Evolutionary conservation across 2,797 vertebrate species (phyloP), one percentile per base, ranked within the genome.

Genomic region (Phaenicophaeus curvirostris): DNA sequence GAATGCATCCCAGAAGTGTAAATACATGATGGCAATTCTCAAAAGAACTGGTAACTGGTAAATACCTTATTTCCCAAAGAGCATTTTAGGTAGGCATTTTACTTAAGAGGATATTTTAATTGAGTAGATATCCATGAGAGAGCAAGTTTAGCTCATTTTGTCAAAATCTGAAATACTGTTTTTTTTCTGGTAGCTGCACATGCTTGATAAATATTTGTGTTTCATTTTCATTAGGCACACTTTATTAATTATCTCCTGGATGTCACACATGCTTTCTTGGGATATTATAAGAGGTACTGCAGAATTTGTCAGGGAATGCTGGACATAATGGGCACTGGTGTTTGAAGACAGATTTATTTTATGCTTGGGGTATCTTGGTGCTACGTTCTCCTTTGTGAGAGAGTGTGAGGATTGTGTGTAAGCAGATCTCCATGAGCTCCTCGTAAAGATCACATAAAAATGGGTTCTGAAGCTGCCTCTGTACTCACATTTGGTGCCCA

Each of bases 331-430:
- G 62, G 15, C 13, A 3, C n/a, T 17, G 31, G 30, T 35, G 27
- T 39, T 41, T 46, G 66, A 48, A 27, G 48, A 24, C 41, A 51
- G 30, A 9, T 78, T 68, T 77, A 7, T 41, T 73, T 77, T 57
- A 12, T 58, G 66, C 24, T 48, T 48, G 37, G 72, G n/a, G 6
- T 62, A 11, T n/a, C 23, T 48, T 44, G 37, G 15, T 33, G 28
- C 18, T 42, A 13, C 0, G 3, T 41, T 61, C 5, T 39, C 31
- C 30, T 78, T 51, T 0, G 5, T 0, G 3, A 42, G 62, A 31
- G 39, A 11, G 15, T 3, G 37, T 58, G 35, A 59, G 42, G 28
- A n/a, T n/a, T 28, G 59, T 6, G 6, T 14, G 5, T 51, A 15
- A 37, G 24, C 39, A 55, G 51, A n/a, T 73, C 31, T 55, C 35